These are phyloP conservation scores for Oryctes rhinoceros DNA, from an alignment of 1,140 invertebrate species.

Conservation along the genomic window DNA sequence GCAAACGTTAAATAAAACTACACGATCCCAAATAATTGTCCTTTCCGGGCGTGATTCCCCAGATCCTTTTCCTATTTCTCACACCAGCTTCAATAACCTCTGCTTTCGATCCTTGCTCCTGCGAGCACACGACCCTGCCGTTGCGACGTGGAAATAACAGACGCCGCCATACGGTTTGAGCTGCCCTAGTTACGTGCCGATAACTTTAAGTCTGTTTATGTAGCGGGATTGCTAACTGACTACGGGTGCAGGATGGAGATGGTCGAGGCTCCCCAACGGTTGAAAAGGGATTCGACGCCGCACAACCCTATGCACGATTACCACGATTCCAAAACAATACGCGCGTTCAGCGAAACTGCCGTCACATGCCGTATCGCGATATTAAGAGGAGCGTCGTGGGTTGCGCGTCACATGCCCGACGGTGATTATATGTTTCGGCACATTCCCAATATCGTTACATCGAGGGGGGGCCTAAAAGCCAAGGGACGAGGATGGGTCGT, in stretches of 20 bases:
- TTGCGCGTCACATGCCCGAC: neutral
- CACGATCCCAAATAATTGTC: slow-evolving; percentile 27
- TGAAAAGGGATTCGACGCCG: neutral
- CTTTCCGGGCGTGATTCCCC: slow-evolving; percentile 4
- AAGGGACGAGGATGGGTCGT: neutral
- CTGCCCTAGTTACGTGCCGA: slow-evolving; percentile 7
- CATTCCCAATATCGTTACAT: neutral
- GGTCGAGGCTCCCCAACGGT: neutral
- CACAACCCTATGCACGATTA: neutral
- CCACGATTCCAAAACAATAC: neutral
- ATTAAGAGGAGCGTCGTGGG: neutral
- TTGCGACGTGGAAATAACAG: neutral
- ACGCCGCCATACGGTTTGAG: neutral
- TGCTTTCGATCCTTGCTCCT: no score
- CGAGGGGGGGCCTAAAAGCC: neutral
- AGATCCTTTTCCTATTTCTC: neutral
- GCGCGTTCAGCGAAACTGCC: neutral
- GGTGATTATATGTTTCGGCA: neutral
- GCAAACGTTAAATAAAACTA: slow-evolving; percentile 27
- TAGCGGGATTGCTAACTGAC: slow-evolving; percentile 23
- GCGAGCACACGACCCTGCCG: no score
- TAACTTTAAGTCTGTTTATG: slow-evolving; percentile 31
- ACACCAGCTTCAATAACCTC: neutral
- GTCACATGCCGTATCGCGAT: neutral
- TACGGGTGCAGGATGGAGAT: neutral